phyloP scores from a whole-genome alignment of 2,888 invertebrate genomes.

The Cistogaster globosa region DNA sequence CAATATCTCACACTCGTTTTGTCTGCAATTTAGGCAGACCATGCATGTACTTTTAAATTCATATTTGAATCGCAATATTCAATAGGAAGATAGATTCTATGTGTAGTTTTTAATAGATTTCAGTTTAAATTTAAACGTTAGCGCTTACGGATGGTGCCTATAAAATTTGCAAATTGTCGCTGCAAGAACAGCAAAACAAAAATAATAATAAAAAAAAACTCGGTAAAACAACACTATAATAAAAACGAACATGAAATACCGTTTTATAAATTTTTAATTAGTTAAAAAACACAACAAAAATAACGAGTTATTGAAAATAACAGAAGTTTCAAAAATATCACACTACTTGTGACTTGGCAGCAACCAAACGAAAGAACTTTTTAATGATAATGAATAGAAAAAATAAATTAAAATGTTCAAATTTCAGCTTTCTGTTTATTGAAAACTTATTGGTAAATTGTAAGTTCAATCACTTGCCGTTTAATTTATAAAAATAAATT shows the following conservation, averaged over 20 bases:
- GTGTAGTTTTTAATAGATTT: conserved; percentile 42
- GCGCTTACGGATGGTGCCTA: conserved; percentile 34
- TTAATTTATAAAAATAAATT: neutral
- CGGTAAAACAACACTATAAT: neutral
- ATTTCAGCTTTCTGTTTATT: neutral
- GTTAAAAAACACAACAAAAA: neutral
- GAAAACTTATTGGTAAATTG: neutral
- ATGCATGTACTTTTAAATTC: neutral
- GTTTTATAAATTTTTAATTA: neutral
- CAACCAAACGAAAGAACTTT: too few relatives aligned
- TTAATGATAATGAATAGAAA: too few relatives aligned
- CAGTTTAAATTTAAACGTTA: conserved; percentile 49
- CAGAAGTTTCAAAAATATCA: too few relatives aligned
- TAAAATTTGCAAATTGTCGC: neutral
- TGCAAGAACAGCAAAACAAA: neutral
- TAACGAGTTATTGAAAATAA: too few relatives aligned
- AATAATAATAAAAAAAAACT: neutral
- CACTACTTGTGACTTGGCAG: too few relatives aligned
- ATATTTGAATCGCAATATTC: neutral
- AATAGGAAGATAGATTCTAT: neutral
- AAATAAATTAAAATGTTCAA: neutral
- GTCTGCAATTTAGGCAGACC: neutral
- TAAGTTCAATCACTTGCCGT: neutral
- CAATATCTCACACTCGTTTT: neutral
- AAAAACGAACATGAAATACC: neutral